Percentiles rank a stretch among this genome's conserved stretches.
These are phyloP conservation scores for Glossophaga mutica DNA, from an alignment of 2,797 vertebrate species.

Conservation along the genomic window DNA sequence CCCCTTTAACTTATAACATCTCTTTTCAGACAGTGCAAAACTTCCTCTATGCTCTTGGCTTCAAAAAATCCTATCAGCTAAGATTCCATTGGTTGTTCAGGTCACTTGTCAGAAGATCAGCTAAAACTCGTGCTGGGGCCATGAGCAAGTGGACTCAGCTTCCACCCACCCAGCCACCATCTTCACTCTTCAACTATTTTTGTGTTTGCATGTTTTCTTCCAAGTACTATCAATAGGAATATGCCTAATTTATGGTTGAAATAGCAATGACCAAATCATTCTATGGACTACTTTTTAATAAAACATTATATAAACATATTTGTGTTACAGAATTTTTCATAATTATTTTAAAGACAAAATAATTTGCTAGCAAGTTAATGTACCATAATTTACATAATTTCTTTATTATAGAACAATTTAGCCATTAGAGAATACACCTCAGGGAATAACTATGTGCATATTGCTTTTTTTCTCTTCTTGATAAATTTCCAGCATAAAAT, in stretches of 20 bases:
- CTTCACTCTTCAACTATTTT: background rate
- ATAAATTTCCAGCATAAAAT: slow-evolving; percentile 72
- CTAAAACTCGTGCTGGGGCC: background rate
- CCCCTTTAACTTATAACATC: background rate
- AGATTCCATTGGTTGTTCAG: background rate
- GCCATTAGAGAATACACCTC: slow-evolving; percentile 44
- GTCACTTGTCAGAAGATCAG: background rate
- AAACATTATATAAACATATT: background rate
- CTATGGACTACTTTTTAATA: background rate
- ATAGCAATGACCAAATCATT: background rate
- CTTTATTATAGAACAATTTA: slow-evolving; percentile 42
- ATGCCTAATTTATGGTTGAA: background rate
- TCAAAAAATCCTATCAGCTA: background rate
- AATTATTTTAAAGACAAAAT: slow-evolving; percentile 22
- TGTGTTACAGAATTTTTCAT: background rate
- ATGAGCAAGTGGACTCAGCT: background rate
- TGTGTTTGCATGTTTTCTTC: background rate
- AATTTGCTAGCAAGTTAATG: slow-evolving; percentile 40
- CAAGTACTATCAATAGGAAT: background rate
- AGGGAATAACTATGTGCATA: slow-evolving; percentile 41
- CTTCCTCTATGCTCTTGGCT: background rate
- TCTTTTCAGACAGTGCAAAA: background rate
- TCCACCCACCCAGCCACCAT: background rate
- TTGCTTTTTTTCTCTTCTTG: slow-evolving; percentile 52
- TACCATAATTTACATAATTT: slow-evolving; percentile 55